Percentiles rank a stretch among this genome's conserved stretches.
Conservation (phyloP, 2,888 invertebrate genomes). For the Melikaiella ostensackeni region DNA sequence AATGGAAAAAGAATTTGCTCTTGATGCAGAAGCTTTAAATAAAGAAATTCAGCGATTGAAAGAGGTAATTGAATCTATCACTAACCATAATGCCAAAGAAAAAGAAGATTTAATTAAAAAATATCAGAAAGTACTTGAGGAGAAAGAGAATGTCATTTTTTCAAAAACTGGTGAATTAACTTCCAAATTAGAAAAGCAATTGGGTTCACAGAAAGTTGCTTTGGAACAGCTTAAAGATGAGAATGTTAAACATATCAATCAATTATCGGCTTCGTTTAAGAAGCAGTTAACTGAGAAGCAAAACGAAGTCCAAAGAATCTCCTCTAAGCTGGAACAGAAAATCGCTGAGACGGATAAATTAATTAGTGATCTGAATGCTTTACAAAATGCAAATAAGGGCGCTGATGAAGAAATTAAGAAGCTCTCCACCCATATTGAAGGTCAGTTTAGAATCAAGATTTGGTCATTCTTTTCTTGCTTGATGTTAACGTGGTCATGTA, state of each 20-base stretch:
- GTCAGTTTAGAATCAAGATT: conserved; percentile 46
- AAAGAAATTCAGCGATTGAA: conserved; percentile 67
- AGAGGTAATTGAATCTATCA: conserved; percentile 73
- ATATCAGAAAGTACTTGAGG: conserved; percentile 79
- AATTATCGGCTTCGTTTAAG: conserved; percentile 70
- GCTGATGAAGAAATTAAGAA: conserved; percentile 77
- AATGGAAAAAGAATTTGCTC: conserved; percentile 69
- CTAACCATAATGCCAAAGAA: conserved; percentile 74
- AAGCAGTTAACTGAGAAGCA: conserved; percentile 79
- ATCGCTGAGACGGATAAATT: conserved; percentile 79
- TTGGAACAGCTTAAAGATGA: conserved; percentile 63
- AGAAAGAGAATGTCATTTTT: conserved; percentile 77
- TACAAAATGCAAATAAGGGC: conserved; percentile 76
- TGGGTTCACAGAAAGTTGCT: conserved; percentile 56
- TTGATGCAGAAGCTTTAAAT: conserved; percentile 60
- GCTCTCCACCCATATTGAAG: conserved; percentile 68
- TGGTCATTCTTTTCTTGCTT: conserved; percentile 2
- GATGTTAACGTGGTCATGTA: conserved; percentile 1
- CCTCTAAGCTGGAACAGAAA: conserved; percentile 78
- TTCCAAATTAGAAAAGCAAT: conserved; percentile 56
- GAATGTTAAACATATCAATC: conserved; percentile 59
- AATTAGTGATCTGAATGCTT: conserved; percentile 78
- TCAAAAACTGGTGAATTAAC: conserved; percentile 60
- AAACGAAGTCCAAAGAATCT: conserved; percentile 78
- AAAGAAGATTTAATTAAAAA: conserved; percentile 78